Evolutionary conservation across 2,888 invertebrate genomes (phyloP).

Genomic region (Protophormia terraenovae): DNA sequence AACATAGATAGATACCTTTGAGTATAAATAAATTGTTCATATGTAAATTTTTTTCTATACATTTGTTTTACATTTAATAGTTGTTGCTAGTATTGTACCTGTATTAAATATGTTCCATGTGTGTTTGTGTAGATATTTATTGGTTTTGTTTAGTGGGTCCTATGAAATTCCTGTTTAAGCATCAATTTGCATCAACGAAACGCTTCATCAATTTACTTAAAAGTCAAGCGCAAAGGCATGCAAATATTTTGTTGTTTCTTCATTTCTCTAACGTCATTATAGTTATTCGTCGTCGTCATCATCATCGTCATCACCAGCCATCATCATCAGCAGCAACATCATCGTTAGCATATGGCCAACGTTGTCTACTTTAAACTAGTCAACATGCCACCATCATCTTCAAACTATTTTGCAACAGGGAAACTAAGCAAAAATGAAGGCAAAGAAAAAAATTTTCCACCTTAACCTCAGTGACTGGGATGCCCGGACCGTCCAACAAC

Average conservation of each 20-base stretch:
- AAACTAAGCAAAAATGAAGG: not conserved
- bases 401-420: slow-evolving; percentile 18
- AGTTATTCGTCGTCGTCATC: slow-evolving; percentile 19
- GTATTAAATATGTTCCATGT: slow-evolving; percentile 26
- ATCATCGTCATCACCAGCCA: slow-evolving; percentile 22
- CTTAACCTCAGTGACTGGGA: slow-evolving; percentile 29
- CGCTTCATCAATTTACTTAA: slow-evolving; percentile 76
- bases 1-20: not conserved
- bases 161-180: slow-evolving; percentile 67
- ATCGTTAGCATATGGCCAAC: not conserved
- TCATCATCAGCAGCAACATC: not conserved
- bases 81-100: not conserved
- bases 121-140: slow-evolving; percentile 52
- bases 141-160: slow-evolving; percentile 53
- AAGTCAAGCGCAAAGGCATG: slow-evolving; percentile 67
- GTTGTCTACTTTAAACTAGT: slow-evolving; percentile 52
- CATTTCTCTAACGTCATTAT: too few species aligned
- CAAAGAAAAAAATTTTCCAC: slow-evolving; percentile 31
- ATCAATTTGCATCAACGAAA: slow-evolving; percentile 79
- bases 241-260: slow-evolving; percentile 47
- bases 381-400: slow-evolving; percentile 32
- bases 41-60: slow-evolving; percentile 26
- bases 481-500: not conserved
- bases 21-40: slow-evolving; percentile 39
- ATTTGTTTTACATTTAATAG: slow-evolving; percentile 39